Evolutionary conservation across 2,113 vertebrate species (phyloP).

Genomic region (Promerops cafer): DNA sequence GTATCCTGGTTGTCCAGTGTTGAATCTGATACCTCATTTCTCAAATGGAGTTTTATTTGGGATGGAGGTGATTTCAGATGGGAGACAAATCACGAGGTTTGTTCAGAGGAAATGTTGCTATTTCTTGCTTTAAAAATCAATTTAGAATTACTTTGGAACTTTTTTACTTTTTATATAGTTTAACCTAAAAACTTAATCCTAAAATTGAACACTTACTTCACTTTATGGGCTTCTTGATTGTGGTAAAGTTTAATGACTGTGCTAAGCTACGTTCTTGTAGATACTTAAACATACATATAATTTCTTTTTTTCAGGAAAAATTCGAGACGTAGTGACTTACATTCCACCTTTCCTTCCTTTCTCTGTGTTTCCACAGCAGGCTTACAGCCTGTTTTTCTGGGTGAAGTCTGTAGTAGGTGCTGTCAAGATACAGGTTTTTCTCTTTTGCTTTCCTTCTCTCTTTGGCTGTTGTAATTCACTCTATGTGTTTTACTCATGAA

Average conservation of each 20-base stretch:
- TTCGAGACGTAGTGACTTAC: neutral
- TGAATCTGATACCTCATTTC: neutral
- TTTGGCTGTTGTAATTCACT: neutral
- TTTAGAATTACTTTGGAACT: neutral
- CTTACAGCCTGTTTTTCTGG: neutral
- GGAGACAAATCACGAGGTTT: fast-evolving
- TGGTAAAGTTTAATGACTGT: neutral
- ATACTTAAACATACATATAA: neutral
- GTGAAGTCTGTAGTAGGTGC: neutral
- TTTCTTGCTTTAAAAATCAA: neutral
- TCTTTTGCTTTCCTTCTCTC: neutral
- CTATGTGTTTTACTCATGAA: neutral
- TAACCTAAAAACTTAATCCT: neutral
- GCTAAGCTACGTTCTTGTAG: neutral
- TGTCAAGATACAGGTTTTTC: neutral
- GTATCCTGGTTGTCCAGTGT: neutral
- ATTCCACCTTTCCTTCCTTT: neutral
- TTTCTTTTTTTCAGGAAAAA: neutral
- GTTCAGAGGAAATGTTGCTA: neutral
- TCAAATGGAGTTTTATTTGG: neutral
- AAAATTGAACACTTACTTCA: neutral
- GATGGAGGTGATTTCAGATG: neutral
- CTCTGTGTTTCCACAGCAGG: neutral
- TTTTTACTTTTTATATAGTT: neutral
- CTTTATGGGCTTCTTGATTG: neutral